phyloP scores from a whole-genome alignment of 2,113 vertebrate genomes.

The Carettochelys insculpta region DNA sequence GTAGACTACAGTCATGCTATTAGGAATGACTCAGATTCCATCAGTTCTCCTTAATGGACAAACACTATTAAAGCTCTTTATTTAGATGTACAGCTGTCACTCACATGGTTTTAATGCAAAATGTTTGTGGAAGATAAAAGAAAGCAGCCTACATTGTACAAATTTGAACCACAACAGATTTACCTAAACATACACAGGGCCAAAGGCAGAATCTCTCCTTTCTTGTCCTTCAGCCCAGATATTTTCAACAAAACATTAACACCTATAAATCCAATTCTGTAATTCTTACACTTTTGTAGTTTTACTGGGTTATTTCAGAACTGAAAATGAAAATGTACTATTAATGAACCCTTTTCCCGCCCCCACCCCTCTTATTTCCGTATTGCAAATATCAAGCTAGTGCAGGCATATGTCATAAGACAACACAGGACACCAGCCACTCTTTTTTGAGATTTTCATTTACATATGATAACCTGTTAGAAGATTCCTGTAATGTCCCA shows the following conservation, averaged over 20 bases:
- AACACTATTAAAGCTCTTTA: background rate
- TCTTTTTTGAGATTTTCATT: too few species aligned
- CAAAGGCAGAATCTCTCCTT: background rate
- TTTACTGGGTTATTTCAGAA: background rate
- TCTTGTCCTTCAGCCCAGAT: background rate
- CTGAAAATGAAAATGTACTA: background rate
- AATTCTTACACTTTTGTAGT: background rate
- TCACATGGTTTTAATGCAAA: background rate
- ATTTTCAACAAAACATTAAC: background rate
- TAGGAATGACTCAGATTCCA: background rate
- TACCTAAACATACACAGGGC: background rate
- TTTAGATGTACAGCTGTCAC: background rate
- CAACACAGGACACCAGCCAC: background rate
- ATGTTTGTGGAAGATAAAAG: background rate
- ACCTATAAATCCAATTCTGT: background rate
- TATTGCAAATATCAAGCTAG: background rate
- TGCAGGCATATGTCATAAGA: background rate
- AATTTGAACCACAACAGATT: background rate
- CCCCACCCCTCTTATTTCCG: background rate
- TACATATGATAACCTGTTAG: background rate
- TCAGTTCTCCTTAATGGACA: background rate
- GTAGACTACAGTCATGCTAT: background rate
- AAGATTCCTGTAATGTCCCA: background rate
- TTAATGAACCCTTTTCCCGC: background rate
- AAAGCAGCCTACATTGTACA: background rate